These are phyloP conservation scores for Zaprionus bogoriensis DNA, from an alignment of 2,888 invertebrate genomes.

Conservation along the genomic window DNA sequence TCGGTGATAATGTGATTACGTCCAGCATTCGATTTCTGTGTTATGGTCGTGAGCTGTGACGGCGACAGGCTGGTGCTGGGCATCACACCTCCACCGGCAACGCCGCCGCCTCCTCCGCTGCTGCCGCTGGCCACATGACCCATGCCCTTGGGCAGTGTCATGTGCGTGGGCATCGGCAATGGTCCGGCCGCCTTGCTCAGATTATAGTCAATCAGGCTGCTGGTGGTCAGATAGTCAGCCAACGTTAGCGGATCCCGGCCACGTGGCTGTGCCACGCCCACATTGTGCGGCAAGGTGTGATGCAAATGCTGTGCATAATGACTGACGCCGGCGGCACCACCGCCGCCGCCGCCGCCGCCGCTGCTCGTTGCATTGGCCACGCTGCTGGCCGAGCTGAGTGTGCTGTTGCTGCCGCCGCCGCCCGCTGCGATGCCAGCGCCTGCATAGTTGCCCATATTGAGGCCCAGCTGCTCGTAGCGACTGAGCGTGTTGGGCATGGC, in stretches of 20 bases:
- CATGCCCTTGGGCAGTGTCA: slow-evolving; percentile 79
- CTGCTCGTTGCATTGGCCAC: slow-evolving; percentile 56
- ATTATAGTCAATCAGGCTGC: slow-evolving; percentile 81
- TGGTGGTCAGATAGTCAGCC: slow-evolving; percentile 81
- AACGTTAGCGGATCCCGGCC: slow-evolving; percentile 78
- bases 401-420: slow-evolving; percentile 48
- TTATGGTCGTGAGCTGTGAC: slow-evolving; percentile 72
- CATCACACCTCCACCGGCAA: slow-evolving; percentile 33
- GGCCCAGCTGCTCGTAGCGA: slow-evolving; percentile 79
- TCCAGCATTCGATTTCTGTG: slow-evolving; percentile 84
- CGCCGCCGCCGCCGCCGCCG: slow-evolving; percentile 40
- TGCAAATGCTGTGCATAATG: slow-evolving; percentile 69
- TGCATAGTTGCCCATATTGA: slow-evolving; percentile 68
- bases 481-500: slow-evolving; percentile 77
- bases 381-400: slow-evolving; percentile 46
- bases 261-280: slow-evolving; percentile 56
- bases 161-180: slow-evolving; percentile 57
- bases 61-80: slow-evolving; percentile 62
- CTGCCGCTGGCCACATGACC: slow-evolving; percentile 50
- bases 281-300: slow-evolving; percentile 76
- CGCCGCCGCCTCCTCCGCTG: background rate
- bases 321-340: slow-evolving; percentile 45
- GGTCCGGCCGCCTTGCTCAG: slow-evolving; percentile 78
- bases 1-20: slow-evolving; percentile 91
- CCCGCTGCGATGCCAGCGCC: slow-evolving; percentile 50